Conservation (phyloP, 2,888 invertebrate species). For the Onthophagus sagittarius region DNA sequence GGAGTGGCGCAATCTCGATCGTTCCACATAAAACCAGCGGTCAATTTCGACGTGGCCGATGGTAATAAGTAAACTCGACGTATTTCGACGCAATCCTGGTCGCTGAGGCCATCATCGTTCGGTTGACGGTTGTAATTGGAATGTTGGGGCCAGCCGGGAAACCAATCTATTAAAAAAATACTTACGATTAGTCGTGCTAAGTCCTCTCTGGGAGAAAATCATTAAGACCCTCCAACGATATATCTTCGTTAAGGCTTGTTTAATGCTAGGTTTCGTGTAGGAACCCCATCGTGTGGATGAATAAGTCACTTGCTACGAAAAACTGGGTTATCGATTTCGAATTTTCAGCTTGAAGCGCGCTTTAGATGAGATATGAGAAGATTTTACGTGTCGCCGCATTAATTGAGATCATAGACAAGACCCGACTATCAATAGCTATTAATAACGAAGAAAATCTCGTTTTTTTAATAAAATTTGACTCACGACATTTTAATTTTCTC, state of each 20-base stretch:
- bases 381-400: background rate
- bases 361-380: background rate
- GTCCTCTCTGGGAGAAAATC: background rate
- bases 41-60: constrained; percentile 46
- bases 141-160: constrained; percentile 73
- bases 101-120: constrained; percentile 76
- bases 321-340: constrained; percentile 9
- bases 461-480: too few relatives aligned
- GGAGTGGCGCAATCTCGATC: constrained; percentile 70
- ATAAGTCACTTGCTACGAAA: constrained; percentile 3
- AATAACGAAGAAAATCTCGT: too few relatives aligned
- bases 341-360: background rate
- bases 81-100: constrained; percentile 78
- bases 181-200: too few relatives aligned
- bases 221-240: background rate
- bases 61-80: constrained; percentile 63
- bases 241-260: background rate
- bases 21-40: constrained; percentile 74
- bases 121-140: constrained; percentile 67
- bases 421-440: too few relatives aligned
- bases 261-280: background rate
- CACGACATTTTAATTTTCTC: background rate
- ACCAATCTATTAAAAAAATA: constrained; percentile 64
- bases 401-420: background rate
- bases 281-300: background rate